Evolutionary conservation across 2,113 vertebrate genomes (phyloP).

Genomic region (Pteruthius melanotis): DNA sequence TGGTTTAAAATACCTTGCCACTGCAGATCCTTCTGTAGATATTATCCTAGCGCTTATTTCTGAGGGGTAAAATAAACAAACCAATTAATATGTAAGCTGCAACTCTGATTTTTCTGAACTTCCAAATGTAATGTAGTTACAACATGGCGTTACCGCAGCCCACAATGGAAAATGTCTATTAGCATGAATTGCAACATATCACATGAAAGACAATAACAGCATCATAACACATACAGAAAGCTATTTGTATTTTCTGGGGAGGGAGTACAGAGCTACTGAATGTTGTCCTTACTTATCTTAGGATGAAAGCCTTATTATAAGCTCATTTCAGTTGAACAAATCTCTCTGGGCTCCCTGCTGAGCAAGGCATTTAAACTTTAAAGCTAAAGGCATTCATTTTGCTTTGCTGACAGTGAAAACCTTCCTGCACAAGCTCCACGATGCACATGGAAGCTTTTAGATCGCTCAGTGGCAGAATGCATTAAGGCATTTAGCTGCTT

Average conservation of each 20-base stretch:
- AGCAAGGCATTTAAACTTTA: conserved; percentile 74
- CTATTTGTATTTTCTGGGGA: conserved; percentile 67
- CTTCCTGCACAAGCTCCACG: neutral
- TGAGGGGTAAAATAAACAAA: neutral
- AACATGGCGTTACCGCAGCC: neutral
- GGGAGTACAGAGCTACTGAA: conserved; percentile 36
- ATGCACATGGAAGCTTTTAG: conserved; percentile 36
- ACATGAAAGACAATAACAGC: conserved; percentile 2
- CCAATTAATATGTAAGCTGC: neutral
- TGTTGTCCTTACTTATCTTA: conserved; percentile 72
- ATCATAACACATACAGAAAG: conserved; percentile 33
- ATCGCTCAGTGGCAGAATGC: conserved; percentile 36
- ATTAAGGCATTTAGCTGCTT: conserved; percentile 52
- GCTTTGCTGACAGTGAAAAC: conserved; percentile 51
- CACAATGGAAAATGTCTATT: conserved; percentile 6
- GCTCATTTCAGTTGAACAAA: conserved; percentile 75
- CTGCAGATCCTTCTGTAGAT: neutral
- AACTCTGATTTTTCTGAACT: neutral
- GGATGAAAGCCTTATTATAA: conserved; percentile 77
- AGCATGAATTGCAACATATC: conserved; percentile 29
- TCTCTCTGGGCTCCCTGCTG: conserved; percentile 69
- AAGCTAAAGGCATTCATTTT: conserved; percentile 72
- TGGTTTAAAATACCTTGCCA: neutral
- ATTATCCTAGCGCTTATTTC: neutral
- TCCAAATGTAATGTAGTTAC: neutral